These are phyloP conservation scores for Nymphalis polychloros DNA, from an alignment of 2,888 invertebrate species.

Conservation along the genomic window DNA sequence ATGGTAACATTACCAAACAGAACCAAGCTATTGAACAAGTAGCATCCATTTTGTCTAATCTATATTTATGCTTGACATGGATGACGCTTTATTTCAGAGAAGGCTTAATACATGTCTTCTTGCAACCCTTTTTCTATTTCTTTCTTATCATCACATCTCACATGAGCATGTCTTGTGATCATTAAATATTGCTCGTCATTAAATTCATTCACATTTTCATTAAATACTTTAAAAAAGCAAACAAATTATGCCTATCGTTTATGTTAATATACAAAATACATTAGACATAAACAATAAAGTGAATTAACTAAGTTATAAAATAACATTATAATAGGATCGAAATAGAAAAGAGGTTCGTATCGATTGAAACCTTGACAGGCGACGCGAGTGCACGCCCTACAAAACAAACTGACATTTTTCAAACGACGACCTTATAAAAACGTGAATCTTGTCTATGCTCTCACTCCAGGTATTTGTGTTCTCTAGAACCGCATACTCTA, in stretches of 20 bases:
- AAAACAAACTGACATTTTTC: conserved; percentile 24
- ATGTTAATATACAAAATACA: not conserved
- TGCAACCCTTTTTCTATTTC: conserved; percentile 36
- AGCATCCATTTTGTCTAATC: conserved; percentile 2
- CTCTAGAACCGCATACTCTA: conserved; percentile 89
- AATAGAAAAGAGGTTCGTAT: conserved; percentile 45
- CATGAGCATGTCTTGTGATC: conserved; percentile 2
- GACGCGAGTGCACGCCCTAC: conserved; percentile 50
- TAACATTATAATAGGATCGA: conserved; percentile 11
- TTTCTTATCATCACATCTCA: conserved; percentile 26
- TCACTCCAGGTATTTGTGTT: conserved; percentile 92
- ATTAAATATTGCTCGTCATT: not conserved
- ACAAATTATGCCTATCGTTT: no score
- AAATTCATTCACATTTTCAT: no score
- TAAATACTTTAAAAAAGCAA: no score
- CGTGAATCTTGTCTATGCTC: conserved; percentile 68
- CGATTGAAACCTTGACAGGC: conserved; percentile 38
- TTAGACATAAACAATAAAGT: not conserved
- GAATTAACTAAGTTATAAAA: not conserved
- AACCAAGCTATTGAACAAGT: conserved; percentile 8
- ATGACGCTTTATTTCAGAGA: conserved; percentile 13
- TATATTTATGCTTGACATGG: conserved; percentile 19
- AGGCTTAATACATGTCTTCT: not conserved
- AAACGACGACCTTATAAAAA: conserved; percentile 35
- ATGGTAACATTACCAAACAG: conserved; percentile 8